Base-by-base conservation (phyloP, 2,888 invertebrate species). In the Pristionchus fissidentatus region DNA sequence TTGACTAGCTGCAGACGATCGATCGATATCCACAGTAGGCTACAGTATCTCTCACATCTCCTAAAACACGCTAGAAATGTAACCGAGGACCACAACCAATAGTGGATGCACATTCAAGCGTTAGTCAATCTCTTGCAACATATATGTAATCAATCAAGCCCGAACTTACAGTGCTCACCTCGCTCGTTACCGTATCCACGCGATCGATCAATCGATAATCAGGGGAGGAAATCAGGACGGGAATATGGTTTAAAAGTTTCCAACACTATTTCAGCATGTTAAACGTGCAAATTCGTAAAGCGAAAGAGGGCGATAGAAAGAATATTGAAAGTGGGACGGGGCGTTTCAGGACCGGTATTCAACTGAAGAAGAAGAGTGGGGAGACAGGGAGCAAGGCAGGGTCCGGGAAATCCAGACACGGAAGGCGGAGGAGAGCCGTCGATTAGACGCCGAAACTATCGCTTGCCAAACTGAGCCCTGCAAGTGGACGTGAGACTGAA, bases 261-360 rank as follows among this genome's bases (percentile, higher is more conserved):
- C 10, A 60, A 60, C 26, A 60, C 13, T 7, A 15, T 22, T 66
- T 66, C 66, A 66, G 66, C 66, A 66, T 66, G 66, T 66, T 66
- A 66, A 35, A 29, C 66, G 66, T 66, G 66, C 66, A 66, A 13
- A 60, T n/a, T n/a, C n/a, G n/a, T n/a, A n/a, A n/a, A n/a, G n/a
- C n/a, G n/a, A n/a, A n/a, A n/a, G n/a, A n/a, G n/a, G 38, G 66
- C 66, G 38, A 66, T 66, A 66, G 66, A 66, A 38, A 29, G 60
- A 57, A 60, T 29, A 26, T 66, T 66, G 66, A 66, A 29, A 22
- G 38, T 29, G 38, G 35, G 38, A 22, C 22, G 60, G 22, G 55
- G n/a, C n/a, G 60, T n/a, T 29, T 22, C 38, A 38, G 38, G 66
- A 66, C 66, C 66, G 66, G 66, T 66, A 66, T 38, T 22, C 38